Base-by-base conservation (phyloP, 2,888 invertebrate genomes). In the Lochmaea crataegi region DNA sequence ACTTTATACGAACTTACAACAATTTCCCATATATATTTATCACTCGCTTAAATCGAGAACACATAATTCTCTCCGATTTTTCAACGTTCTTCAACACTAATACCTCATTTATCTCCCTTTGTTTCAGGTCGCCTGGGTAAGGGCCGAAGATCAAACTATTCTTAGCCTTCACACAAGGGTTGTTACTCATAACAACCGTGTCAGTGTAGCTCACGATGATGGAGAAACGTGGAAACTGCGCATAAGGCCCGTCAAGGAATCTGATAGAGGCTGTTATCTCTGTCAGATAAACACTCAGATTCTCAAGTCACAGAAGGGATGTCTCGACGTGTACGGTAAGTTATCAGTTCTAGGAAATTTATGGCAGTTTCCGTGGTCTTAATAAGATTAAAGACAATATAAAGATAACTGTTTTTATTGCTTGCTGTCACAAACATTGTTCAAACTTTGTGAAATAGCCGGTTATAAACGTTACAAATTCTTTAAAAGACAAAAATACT, bases 141-240 rank as follows among this genome's bases (percentile, higher is more conserved):
- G 95, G 80, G 94, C 94, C 11, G 95, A 96, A 85, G 96, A 96
- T 87, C 95, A 96, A 87, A 96, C 96, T n/a, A 93, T 96, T 53
- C 89, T 96, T 70, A 94, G 95, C 63, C 89, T 96, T 83, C 94
- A 96, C 86, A 94, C 93, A 76, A 91, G 94, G 78, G 93, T 95
- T 7, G 95, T 96, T 10, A 94, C 94, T 41, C 94, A 96, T 83
- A 95, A 95, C 83, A 91, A 93, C 2, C 90, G 96, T 64, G 94
- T 96, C 84, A 91, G 92, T 81, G 94, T 96, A 58, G 92, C 93
- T 82, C 92, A 95, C 85, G 96, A 96, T 86, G 92, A 94, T 70
- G 91, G 93, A 75, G 90, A 92, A 82, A 95, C 94, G 76, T 96
- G 96, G 96, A 94, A 94, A 86, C 88, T 96, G 73, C 92, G 94